Evolutionary conservation across 2,797 vertebrate species (phyloP).

Genomic region (Coregonus ussuriensis): DNA sequence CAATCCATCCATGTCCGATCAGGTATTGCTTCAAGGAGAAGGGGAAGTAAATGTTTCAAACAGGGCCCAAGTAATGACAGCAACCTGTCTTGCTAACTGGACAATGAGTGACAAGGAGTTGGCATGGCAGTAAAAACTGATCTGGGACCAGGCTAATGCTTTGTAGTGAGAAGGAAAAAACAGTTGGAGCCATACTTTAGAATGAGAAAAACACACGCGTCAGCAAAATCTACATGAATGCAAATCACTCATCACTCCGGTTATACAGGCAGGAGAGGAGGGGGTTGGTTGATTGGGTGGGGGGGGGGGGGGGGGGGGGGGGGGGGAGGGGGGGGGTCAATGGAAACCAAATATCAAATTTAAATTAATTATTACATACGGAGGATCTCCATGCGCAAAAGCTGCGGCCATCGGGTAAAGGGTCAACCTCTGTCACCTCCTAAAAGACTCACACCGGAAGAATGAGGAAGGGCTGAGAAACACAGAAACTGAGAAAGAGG

Average conservation of each 20-base stretch:
- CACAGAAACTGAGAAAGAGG: neutral
- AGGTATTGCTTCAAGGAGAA: neutral
- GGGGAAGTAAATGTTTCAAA: neutral
- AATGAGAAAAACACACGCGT: slow-evolving; percentile 31
- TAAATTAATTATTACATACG: slow-evolving; percentile 60
- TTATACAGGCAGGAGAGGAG: slow-evolving; percentile 19
- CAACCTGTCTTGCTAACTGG: neutral
- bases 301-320: slow-evolving; percentile 17
- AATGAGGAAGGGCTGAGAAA: slow-evolving; percentile 34
- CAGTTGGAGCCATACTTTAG: neutral
- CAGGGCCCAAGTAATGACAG: neutral
- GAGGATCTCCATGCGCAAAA: slow-evolving; percentile 75
- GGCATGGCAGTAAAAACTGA: no score
- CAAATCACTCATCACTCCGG: slow-evolving; percentile 27
- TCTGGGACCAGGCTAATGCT: neutral
- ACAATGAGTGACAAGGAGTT: neutral
- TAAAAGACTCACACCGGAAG: slow-evolving; percentile 62
- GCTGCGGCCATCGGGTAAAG: slow-evolving; percentile 68
- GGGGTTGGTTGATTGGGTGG: slow-evolving; percentile 2
- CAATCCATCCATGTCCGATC: neutral
- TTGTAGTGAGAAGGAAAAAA: neutral
- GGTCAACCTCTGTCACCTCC: slow-evolving; percentile 67
- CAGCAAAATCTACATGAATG: slow-evolving; percentile 7
- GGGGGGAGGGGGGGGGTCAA: neutral
- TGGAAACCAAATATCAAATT: slow-evolving; percentile 9